These are phyloP conservation scores for Ctenodactylus gundi DNA, from an alignment of 2,113 vertebrate species.

Conservation along the genomic window DNA sequence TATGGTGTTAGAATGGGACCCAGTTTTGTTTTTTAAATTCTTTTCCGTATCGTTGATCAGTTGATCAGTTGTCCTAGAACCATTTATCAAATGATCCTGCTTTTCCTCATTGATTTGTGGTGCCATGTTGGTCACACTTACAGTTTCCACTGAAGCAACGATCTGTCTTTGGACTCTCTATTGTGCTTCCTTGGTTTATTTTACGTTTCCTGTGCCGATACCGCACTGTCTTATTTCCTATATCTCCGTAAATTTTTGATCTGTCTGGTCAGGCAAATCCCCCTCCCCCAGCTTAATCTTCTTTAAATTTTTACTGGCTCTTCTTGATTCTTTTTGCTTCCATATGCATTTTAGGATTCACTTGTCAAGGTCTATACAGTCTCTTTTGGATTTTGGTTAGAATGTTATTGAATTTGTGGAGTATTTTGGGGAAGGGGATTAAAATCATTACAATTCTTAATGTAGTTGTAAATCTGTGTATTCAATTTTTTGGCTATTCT, in stretches of 20 bases:
- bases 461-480: neutral
- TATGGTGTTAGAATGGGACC: constrained; percentile 56
- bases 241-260: constrained; percentile 54
- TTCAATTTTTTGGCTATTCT: neutral
- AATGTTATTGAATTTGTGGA: neutral
- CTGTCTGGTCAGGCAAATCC: constrained; percentile 33
- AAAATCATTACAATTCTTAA: constrained; percentile 30
- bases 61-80: neutral
- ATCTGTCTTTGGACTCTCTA: constrained; percentile 41
- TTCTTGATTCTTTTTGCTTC: constrained; percentile 18
- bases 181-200: constrained; percentile 9
- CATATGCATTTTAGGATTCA: constrained; percentile 50
- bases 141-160: constrained; percentile 46
- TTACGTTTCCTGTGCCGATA: constrained; percentile 42
- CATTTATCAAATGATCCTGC: neutral
- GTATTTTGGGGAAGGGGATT: neutral
- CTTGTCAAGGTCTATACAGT: constrained; percentile 42
- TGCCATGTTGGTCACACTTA: constrained; percentile 28
- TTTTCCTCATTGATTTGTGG: neutral
- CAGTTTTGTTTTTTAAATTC: constrained; percentile 27
- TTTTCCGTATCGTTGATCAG: constrained; percentile 5
- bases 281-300: neutral
- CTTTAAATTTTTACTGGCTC: constrained; percentile 50
- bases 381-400: constrained; percentile 39
- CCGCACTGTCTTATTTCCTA: constrained; percentile 52